phyloP scores from a whole-genome alignment of 2,113 vertebrate genomes.

The Tragelaphus imberbis region DNA sequence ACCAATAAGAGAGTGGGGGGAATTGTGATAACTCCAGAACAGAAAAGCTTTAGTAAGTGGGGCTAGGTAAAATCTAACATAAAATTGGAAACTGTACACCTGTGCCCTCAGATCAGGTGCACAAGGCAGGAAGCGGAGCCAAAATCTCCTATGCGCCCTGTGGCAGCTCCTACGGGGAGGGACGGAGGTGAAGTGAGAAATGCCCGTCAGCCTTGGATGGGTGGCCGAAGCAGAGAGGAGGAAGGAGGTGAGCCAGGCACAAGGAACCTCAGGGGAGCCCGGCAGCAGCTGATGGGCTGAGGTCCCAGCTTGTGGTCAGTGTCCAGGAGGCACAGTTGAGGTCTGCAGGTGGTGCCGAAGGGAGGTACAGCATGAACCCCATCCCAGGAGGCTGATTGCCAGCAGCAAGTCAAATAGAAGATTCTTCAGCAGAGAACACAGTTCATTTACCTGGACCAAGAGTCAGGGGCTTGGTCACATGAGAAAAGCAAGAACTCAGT shows the following conservation, averaged over 20 bases:
- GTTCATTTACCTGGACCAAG: background rate
- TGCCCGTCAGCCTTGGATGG: background rate
- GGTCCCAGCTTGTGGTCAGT: background rate
- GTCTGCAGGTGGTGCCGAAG: background rate
- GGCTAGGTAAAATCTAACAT: background rate
- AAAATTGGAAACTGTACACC: background rate
- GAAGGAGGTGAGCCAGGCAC: background rate
- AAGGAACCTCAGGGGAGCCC: background rate
- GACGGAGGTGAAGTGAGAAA: background rate
- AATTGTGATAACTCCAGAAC: background rate
- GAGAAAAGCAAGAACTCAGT: background rate
- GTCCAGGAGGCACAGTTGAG: background rate
- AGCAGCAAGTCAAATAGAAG: background rate
- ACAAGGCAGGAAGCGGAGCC: background rate
- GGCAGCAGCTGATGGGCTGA: background rate
- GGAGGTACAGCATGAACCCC: background rate
- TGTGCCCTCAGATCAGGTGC: background rate
- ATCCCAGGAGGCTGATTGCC: background rate
- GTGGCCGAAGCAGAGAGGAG: background rate
- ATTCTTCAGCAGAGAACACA: background rate
- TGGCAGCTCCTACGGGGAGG: background rate
- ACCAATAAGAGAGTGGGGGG: background rate
- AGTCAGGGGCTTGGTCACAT: background rate
- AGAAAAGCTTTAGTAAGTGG: background rate
- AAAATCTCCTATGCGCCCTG: background rate